Evolutionary conservation across 2,888 invertebrate species (phyloP).

Genomic region (Fabriciana adippe): DNA sequence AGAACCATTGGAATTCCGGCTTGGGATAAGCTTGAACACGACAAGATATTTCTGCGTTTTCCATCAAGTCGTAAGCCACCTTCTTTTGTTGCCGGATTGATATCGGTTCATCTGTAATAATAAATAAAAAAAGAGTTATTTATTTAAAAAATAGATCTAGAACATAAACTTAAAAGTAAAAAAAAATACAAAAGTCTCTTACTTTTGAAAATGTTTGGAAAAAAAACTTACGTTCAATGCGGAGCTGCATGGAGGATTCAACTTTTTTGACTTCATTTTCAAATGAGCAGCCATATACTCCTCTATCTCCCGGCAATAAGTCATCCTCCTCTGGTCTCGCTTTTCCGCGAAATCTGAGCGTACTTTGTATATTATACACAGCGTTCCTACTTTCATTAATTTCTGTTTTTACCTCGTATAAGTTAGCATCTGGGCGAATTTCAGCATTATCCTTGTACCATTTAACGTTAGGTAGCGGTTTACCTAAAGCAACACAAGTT

Average conservation of each 20-base stretch:
- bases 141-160: slow-evolving; percentile 1
- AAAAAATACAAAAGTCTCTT: not conserved
- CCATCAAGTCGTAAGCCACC: slow-evolving; percentile 92
- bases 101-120: slow-evolving; percentile 90
- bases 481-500: slow-evolving; percentile 93
- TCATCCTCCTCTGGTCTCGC: slow-evolving; percentile 89
- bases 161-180: not conserved
- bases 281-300: slow-evolving; percentile 93
- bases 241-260: slow-evolving; percentile 94
- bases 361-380: slow-evolving; percentile 91
- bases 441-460: slow-evolving; percentile 94
- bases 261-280: slow-evolving; percentile 94
- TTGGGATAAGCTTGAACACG: slow-evolving; percentile 95
- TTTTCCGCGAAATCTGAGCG: slow-evolving; percentile 90
- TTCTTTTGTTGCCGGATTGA: slow-evolving; percentile 92
- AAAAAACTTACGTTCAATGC: slow-evolving; percentile 90
- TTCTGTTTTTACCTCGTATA: slow-evolving; percentile 91
- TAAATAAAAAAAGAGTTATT: not conserved
- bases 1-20: slow-evolving; percentile 96
- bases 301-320: slow-evolving; percentile 91
- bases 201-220: not conserved
- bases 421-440: slow-evolving; percentile 87
- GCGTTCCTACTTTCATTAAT: slow-evolving; percentile 89
- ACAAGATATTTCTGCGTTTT: slow-evolving; percentile 93
- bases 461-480: slow-evolving; percentile 90